Evolutionary conservation across 1,140 invertebrate genomes (phyloP).

Genomic region (Brachionus plicatilis): DNA sequence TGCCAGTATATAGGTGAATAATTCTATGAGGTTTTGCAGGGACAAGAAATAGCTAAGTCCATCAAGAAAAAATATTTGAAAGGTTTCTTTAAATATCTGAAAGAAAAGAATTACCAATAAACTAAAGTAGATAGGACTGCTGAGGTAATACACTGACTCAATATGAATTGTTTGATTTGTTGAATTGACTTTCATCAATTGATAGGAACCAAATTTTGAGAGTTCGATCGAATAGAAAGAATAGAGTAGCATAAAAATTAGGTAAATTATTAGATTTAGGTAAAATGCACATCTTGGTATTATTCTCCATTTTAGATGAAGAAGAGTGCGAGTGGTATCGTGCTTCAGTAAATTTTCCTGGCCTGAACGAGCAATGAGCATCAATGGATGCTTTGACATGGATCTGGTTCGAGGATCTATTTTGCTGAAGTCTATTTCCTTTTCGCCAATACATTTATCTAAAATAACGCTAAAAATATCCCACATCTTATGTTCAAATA

Average conservation of each 20-base stretch:
- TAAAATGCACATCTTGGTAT: constrained; percentile 38
- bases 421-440: constrained; percentile 32
- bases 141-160: neutral
- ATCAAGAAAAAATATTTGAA: constrained; percentile 31
- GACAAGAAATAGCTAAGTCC: constrained; percentile 22
- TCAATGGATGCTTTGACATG: constrained; percentile 9
- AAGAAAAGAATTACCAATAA: neutral
- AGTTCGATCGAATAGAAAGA: constrained; percentile 19
- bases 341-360: constrained; percentile 35
- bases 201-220: neutral
- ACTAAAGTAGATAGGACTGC: neutral
- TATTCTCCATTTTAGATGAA: constrained; percentile 23
- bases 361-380: constrained; percentile 34
- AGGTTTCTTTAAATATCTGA: constrained; percentile 4
- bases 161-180: neutral
- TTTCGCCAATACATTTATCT: constrained; percentile 22
- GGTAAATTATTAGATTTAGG: constrained; percentile 25
- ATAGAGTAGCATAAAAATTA: constrained; percentile 25
- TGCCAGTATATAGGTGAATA: constrained; percentile 8
- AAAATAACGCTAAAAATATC: constrained; percentile 28
- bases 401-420: constrained; percentile 20
- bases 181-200: neutral
- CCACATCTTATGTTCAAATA: constrained; percentile 34
- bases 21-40: constrained; percentile 22
- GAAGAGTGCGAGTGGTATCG: neutral